These are phyloP conservation scores for Eledona agricola DNA, from an alignment of 2,888 invertebrate genomes.

Conservation along the genomic window DNA sequence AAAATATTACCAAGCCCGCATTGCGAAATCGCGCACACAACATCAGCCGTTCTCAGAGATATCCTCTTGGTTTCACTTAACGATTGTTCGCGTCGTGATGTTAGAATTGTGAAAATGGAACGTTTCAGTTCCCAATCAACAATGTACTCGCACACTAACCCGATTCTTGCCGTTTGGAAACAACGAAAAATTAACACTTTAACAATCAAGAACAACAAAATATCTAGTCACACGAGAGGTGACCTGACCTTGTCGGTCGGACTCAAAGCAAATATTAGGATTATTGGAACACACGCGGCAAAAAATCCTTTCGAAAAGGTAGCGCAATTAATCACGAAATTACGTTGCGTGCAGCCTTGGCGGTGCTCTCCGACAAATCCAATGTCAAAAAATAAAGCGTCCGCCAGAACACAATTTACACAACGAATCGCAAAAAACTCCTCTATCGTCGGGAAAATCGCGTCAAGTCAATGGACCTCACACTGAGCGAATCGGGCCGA, in stretches of 20 bases:
- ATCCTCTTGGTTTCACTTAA: constrained; percentile 21
- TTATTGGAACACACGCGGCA: too few species aligned
- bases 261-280: constrained; percentile 11
- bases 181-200: constrained; percentile 8
- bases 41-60: constrained; percentile 13
- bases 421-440: too few species aligned
- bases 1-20: constrained; percentile 10
- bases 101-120: constrained; percentile 18
- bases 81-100: constrained; percentile 12
- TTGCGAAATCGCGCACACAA: constrained; percentile 1
- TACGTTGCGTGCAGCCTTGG: too few species aligned
- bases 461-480: too few species aligned
- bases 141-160: constrained; percentile 24
- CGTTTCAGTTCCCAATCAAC: constrained; percentile 25
- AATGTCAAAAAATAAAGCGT: too few species aligned
- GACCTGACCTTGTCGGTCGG: constrained; percentile 12
- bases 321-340: too few species aligned
- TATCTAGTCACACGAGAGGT: constrained; percentile 7
- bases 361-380: too few species aligned
- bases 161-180: constrained; percentile 1
- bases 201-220: constrained; percentile 8
- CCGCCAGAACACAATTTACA: too few species aligned
- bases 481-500: too few species aligned
- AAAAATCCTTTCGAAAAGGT: too few species aligned
- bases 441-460: too few species aligned